phyloP scores from a whole-genome alignment of 2,113 vertebrate genomes.

The Ictalurus furcatus region DNA sequence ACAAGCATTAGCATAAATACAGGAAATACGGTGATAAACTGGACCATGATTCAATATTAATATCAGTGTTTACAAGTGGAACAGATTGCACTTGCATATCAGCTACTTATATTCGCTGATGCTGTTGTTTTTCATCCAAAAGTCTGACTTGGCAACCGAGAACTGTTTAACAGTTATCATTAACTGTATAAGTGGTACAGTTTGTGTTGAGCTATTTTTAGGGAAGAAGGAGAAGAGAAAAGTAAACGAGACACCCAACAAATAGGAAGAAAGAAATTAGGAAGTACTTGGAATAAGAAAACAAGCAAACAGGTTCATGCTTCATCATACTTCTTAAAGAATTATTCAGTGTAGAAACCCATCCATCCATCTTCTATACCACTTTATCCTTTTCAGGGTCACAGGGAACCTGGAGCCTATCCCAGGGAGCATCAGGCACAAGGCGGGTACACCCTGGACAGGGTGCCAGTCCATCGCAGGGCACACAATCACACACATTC shows the following conservation, averaged over 20 bases:
- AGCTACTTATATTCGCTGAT: background rate
- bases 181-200: background rate
- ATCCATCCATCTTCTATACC: too few relatives aligned
- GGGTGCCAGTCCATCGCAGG: too few relatives aligned
- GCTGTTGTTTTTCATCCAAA: background rate
- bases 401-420: too few relatives aligned
- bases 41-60: slow-evolving; percentile 32
- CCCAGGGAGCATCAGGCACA: too few relatives aligned
- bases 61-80: slow-evolving; percentile 26
- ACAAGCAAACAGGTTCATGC: background rate
- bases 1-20: slow-evolving; percentile 42
- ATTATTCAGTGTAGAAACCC: background rate
- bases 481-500: too few relatives aligned
- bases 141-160: background rate
- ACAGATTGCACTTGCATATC: background rate
- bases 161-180: slow-evolving; percentile 3
- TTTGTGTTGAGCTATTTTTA: background rate
- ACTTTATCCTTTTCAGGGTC: too few relatives aligned
- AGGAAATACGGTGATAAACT: slow-evolving; percentile 33
- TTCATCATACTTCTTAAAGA: too few relatives aligned
- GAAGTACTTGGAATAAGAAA: background rate
- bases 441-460: too few relatives aligned
- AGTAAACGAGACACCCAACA: background rate
- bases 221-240: too few relatives aligned
- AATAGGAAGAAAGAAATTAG: background rate